Conservation (phyloP, 2,797 vertebrate genomes). For the Sciurus vulgaris region DNA sequence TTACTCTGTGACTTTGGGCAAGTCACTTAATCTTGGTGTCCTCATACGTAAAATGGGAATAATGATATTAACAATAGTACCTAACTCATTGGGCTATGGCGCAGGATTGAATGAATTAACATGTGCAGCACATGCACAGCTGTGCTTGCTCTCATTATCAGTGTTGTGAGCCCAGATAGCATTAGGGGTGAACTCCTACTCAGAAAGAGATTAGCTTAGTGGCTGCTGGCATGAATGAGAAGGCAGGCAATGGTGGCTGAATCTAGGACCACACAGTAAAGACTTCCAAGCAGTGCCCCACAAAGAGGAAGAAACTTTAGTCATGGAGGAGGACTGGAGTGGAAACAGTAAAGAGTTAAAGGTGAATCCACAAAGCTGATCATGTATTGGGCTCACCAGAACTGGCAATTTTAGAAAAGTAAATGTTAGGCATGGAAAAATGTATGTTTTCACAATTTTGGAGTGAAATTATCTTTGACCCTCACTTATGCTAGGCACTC, state of each 20-base stretch:
- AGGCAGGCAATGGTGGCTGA: background rate
- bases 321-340: background rate
- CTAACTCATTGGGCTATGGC: background rate
- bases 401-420: slow-evolving; percentile 2
- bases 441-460: background rate
- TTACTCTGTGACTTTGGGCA: background rate
- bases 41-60: no score
- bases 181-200: background rate
- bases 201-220: background rate
- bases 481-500: background rate
- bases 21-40: background rate
- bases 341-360: background rate
- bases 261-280: background rate
- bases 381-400: background rate
- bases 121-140: background rate
- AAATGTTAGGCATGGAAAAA: background rate
- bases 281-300: background rate
- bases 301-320: background rate
- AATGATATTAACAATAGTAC: background rate
- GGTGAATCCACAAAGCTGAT: background rate
- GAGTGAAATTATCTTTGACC: background rate
- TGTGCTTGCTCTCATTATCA: background rate
- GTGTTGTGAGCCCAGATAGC: background rate
- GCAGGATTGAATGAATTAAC: background rate
- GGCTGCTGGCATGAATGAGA: background rate